Conservation (phyloP, 2,797 vertebrate genomes). For the Anisognathus igniventris region DNA sequence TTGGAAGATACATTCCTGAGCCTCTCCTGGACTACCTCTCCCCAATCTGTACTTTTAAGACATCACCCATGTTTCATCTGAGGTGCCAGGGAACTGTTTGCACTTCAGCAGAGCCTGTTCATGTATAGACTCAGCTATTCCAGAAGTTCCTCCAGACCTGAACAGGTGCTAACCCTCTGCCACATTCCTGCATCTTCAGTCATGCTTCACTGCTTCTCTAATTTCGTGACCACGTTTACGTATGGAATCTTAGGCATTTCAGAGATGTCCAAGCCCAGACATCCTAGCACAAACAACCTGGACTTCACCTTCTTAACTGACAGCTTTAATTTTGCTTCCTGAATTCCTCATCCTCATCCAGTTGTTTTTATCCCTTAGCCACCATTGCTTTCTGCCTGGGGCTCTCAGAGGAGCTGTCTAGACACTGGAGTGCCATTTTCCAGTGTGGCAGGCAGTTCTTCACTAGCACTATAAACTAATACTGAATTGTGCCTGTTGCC, state of each 20-base stretch:
- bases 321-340: conserved; percentile 26
- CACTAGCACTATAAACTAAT: background rate
- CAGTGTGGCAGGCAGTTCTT: background rate
- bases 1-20: background rate
- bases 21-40: background rate
- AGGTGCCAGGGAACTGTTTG: background rate
- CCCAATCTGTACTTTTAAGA: background rate
- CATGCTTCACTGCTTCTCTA: background rate
- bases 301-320: background rate
- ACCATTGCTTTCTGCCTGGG: background rate
- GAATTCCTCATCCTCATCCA: background rate
- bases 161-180: background rate
- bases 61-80: background rate
- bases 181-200: background rate
- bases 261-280: background rate
- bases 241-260: background rate
- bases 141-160: background rate
- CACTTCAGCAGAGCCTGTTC: background rate
- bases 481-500: background rate
- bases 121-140: background rate
- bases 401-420: background rate
- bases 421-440: background rate
- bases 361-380: background rate
- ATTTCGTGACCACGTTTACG: background rate
- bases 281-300: background rate